Conservation (phyloP, 2,113 vertebrate genomes). For the Menidia beryllina region DNA sequence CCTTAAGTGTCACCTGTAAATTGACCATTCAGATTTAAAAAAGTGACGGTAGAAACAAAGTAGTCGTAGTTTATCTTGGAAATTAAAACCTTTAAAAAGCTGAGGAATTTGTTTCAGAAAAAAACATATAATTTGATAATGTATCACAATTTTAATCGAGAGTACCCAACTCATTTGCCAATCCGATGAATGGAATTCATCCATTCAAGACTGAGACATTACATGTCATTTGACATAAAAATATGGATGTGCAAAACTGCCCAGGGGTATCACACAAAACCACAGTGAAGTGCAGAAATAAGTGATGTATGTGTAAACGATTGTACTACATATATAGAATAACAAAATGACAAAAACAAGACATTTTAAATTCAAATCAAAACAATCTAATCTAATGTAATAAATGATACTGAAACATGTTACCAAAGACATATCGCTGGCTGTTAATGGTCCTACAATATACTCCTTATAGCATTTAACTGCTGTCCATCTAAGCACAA, state of each 20-base stretch:
- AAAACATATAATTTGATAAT: too few relatives aligned
- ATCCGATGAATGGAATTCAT: slow-evolving; percentile 38
- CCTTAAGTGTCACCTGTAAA: slow-evolving; percentile 25
- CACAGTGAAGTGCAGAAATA: slow-evolving; percentile 53
- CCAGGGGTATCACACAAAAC: slow-evolving; percentile 31
- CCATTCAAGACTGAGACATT: slow-evolving; percentile 27
- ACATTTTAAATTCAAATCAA: slow-evolving; percentile 25
- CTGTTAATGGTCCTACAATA: slow-evolving; percentile 41
- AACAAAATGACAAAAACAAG: slow-evolving; percentile 48
- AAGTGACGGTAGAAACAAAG: slow-evolving; percentile 7
- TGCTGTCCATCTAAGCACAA: slow-evolving; percentile 39
- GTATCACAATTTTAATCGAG: too few relatives aligned
- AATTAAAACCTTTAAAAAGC: slow-evolving; percentile 25
- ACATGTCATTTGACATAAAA: slow-evolving; percentile 38
- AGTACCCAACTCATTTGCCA: not conserved
- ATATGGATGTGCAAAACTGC: slow-evolving; percentile 67
- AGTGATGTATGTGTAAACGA: slow-evolving; percentile 54
- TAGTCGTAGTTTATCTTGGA: slow-evolving; percentile 13
- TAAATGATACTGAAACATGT: slow-evolving; percentile 50
- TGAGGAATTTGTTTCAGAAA: slow-evolving; percentile 19
- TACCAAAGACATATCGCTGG: slow-evolving; percentile 42
- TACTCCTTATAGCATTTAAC: slow-evolving; percentile 28
- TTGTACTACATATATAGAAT: slow-evolving; percentile 57
- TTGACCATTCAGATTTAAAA: slow-evolving; percentile 33
- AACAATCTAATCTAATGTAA: slow-evolving; percentile 37